phyloP scores from a whole-genome alignment of 1,140 invertebrate genomes.

The Hermatobates lingyangjiaoensis region DNA sequence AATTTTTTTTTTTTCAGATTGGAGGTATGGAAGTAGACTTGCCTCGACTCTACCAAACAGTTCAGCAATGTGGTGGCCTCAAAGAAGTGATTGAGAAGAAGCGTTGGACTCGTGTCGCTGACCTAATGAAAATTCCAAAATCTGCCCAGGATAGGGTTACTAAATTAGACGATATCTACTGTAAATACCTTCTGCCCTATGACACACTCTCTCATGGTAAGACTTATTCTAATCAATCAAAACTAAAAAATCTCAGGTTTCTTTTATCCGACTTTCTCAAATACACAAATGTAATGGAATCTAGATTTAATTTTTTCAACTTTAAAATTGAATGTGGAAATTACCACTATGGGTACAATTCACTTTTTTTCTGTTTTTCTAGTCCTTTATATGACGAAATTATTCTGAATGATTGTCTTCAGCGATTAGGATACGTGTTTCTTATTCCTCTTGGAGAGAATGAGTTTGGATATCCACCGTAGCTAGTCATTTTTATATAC shows the following conservation, averaged over 20 bases:
- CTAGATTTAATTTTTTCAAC: no score
- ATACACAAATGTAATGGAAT: no score
- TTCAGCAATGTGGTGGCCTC: slow-evolving; percentile 68
- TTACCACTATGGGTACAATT: slow-evolving; percentile 58
- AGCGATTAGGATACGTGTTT: no score
- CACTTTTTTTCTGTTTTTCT: slow-evolving; percentile 14
- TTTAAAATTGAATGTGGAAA: no score
- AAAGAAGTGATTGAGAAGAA: slow-evolving; percentile 81
- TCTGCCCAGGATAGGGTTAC: slow-evolving; percentile 61
- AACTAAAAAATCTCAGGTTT: no score
- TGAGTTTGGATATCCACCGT: no score
- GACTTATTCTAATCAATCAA: slow-evolving; percentile 15
- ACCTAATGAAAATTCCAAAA: slow-evolving; percentile 70
- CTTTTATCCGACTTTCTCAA: no score
- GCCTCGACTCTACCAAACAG: slow-evolving; percentile 63
- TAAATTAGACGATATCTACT: slow-evolving; percentile 80
- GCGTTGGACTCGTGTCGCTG: slow-evolving; percentile 74
- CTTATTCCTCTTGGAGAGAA: no score
- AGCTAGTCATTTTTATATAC: no score
- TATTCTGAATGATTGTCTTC: no score
- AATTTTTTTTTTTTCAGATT: slow-evolving; percentile 9
- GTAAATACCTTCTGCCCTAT: slow-evolving; percentile 82
- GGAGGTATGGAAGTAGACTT: slow-evolving; percentile 42
- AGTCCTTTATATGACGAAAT: not conserved
- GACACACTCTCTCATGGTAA: slow-evolving; percentile 58